These are phyloP conservation scores for rabbit (Oryctolagus cuniculus) DNA, from an alignment of 2,113 vertebrate species.

Conservation along the genomic window DNA sequence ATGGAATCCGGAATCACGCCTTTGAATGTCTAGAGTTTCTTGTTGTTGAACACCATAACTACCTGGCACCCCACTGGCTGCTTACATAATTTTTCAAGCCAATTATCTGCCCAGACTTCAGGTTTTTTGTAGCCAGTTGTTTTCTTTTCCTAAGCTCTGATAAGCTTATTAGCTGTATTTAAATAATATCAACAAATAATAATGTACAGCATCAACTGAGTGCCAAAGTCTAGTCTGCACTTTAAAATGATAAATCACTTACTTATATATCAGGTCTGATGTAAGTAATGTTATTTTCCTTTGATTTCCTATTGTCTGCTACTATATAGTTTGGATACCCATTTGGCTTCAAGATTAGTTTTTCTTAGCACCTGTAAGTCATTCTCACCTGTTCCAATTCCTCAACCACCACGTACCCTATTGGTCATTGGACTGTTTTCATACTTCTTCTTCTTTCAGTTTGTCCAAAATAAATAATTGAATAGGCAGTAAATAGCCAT, in stretches of 20 bases:
- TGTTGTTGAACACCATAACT: background rate
- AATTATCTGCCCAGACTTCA: background rate
- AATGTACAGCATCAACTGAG: background rate
- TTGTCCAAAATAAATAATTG: background rate
- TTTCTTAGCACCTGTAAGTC: background rate
- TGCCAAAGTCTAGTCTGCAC: background rate
- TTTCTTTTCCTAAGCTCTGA: background rate
- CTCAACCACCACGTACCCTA: background rate
- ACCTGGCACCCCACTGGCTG: background rate
- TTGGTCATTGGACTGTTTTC: background rate
- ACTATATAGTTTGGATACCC: background rate
- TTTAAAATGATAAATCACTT: slow-evolving; percentile 6
- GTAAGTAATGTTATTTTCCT: background rate
- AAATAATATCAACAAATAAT: slow-evolving; percentile 12
- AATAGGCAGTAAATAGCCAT: background rate
- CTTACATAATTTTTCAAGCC: background rate
- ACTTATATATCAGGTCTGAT: background rate
- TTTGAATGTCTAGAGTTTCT: background rate
- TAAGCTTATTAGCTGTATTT: background rate
- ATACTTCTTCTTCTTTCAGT: background rate
- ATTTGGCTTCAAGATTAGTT: background rate
- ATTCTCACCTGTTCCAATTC: background rate
- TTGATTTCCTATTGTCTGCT: background rate
- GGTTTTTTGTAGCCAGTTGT: background rate
- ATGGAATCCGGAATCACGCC: background rate